Evolutionary conservation across 1,140 invertebrate species (phyloP).

Genomic region (Polypedilum pembai): DNA sequence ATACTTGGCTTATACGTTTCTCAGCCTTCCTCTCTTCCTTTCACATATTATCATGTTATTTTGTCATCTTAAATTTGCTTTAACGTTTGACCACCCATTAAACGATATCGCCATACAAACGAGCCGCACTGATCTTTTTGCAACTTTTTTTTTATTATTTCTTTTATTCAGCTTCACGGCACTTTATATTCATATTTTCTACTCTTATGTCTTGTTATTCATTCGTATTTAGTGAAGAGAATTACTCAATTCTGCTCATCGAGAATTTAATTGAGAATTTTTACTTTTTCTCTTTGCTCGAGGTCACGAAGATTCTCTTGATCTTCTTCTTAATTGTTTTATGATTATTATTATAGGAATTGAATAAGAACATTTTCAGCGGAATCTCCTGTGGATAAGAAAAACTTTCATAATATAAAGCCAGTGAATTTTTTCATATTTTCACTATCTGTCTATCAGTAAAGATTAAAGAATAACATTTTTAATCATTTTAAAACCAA

Average conservation of each 20-base stretch:
- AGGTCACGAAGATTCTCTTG: too few species aligned
- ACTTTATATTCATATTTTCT: not conserved
- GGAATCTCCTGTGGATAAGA: too few species aligned
- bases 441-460: too few species aligned
- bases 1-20: not conserved
- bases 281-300: too few species aligned
- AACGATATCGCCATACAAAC: slow-evolving; percentile 1
- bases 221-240: not conserved
- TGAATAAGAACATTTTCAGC: too few species aligned
- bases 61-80: slow-evolving; percentile 27
- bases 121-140: slow-evolving; percentile 9
- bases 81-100: slow-evolving; percentile 26
- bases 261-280: not conserved
- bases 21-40: not conserved
- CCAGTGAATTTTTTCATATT: too few species aligned
- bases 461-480: too few species aligned
- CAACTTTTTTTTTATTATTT: slow-evolving; percentile 14
- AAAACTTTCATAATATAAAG: too few species aligned
- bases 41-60: slow-evolving; percentile 27
- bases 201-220: not conserved
- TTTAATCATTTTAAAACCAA: too few species aligned
- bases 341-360: too few species aligned
- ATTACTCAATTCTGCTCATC: not conserved
- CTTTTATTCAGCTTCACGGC: not conserved
- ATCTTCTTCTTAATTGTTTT: too few species aligned